phyloP scores from a whole-genome alignment of 2,888 invertebrate species.

The Choristoneura rosaceana region DNA sequence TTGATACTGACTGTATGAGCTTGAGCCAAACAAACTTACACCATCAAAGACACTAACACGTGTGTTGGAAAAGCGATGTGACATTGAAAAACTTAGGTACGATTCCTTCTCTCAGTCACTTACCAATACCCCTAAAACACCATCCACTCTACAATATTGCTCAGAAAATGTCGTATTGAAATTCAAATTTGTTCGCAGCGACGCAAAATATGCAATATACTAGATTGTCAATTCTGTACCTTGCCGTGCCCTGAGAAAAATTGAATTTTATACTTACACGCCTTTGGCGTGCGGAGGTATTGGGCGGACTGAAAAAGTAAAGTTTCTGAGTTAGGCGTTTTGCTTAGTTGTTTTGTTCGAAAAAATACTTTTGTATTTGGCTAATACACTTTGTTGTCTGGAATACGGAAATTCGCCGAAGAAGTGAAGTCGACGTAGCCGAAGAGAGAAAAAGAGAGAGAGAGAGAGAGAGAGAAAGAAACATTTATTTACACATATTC shows the following conservation, averaged over 20 bases:
- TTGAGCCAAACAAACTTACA: too few relatives aligned
- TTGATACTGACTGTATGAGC: too few relatives aligned
- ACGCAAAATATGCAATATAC: slow-evolving; percentile 45
- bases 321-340: slow-evolving; percentile 2
- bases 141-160: slow-evolving; percentile 26
- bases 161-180: slow-evolving; percentile 17
- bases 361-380: background rate
- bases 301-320: slow-evolving; percentile 13
- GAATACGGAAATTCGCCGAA: too few relatives aligned
- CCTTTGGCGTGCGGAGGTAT: slow-evolving; percentile 36
- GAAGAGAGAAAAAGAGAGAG: too few relatives aligned
- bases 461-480: too few relatives aligned
- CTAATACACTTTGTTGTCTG: background rate
- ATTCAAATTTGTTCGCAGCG: slow-evolving; percentile 27
- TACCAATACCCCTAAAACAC: background rate
- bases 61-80: background rate
- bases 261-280: slow-evolving; percentile 38
- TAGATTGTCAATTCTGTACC: slow-evolving; percentile 44
- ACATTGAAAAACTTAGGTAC: background rate
- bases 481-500: too few relatives aligned
- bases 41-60: background rate
- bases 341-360: slow-evolving; percentile 5
- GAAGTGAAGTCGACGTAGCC: too few relatives aligned
- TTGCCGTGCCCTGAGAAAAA: slow-evolving; percentile 38
- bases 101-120: background rate